phyloP scores from a whole-genome alignment of 1,140 invertebrate species.

The Psilanteris sp. region DNA sequence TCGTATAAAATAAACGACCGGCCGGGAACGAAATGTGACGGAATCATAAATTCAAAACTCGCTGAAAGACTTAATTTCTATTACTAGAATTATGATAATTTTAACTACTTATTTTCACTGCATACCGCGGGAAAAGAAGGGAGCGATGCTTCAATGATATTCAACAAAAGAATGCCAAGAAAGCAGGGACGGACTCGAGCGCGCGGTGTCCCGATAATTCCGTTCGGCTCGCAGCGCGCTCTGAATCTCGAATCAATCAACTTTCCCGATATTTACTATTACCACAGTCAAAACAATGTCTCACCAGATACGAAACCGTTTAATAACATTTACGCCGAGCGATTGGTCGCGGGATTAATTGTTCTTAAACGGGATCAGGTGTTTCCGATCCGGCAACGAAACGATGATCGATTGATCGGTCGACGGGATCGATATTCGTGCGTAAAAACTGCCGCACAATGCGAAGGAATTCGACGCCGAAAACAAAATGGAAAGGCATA shows the following conservation, averaged over 20 bases:
- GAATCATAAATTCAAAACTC: conserved; percentile 36
- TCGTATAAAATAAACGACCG: background rate
- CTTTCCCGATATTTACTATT: background rate
- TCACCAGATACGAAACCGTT: no score
- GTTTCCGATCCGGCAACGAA: background rate
- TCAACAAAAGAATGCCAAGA: conserved; percentile 69
- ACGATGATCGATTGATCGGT: conserved; percentile 3
- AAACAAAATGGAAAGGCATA: conserved; percentile 18
- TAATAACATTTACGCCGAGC: no score
- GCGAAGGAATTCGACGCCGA: background rate
- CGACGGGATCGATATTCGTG: background rate
- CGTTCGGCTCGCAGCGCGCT: conserved; percentile 23
- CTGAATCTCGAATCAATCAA: no score
- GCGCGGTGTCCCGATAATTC: conserved; percentile 34
- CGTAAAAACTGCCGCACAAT: background rate
- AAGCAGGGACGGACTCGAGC: conserved; percentile 46
- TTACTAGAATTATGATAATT: conserved; percentile 59
- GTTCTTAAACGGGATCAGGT: background rate
- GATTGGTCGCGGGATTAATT: background rate
- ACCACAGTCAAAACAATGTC: background rate
- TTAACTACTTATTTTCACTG: conserved; percentile 48
- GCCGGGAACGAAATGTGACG: conserved; percentile 4
- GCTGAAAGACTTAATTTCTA: conserved; percentile 48
- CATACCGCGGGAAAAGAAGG: conserved; percentile 49
- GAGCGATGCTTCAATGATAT: conserved; percentile 58